These are phyloP conservation scores for Nebria salina DNA, from an alignment of 2,888 invertebrate genomes.

Conservation along the genomic window DNA sequence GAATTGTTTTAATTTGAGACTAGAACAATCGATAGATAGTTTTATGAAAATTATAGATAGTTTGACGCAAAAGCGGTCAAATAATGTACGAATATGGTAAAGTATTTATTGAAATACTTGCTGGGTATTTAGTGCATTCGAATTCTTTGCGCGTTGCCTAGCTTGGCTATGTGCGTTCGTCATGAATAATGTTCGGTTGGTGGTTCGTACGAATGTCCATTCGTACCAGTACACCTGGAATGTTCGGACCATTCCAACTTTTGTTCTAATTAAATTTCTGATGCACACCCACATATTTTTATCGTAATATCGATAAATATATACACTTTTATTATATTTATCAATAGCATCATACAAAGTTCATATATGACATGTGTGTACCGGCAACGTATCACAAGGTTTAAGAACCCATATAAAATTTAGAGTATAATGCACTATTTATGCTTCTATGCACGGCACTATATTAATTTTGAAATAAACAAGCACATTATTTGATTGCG, in stretches of 20 bases:
- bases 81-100: not conserved
- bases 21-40: too few species aligned
- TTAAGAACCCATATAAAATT: not conserved
- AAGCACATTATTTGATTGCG: not conserved
- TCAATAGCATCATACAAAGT: too few species aligned
- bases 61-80: too few species aligned
- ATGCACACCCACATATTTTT: not conserved
- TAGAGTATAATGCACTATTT: not conserved
- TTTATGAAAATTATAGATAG: too few species aligned
- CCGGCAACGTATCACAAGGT: too few species aligned
- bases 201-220: not conserved
- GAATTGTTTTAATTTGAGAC: too few species aligned
- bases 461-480: not conserved
- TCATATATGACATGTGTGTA: too few species aligned
- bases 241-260: not conserved
- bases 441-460: not conserved
- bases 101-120: slow-evolving; percentile 31
- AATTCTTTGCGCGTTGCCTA: slow-evolving; percentile 14
- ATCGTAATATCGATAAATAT: not conserved
- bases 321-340: too few species aligned
- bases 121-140: slow-evolving; percentile 18
- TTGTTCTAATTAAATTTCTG: not conserved
- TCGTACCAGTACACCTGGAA: not conserved
- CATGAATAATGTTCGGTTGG: slow-evolving; percentile 31
- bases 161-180: not conserved